phyloP scores from a whole-genome alignment of 1,140 invertebrate species.

The Zaprionus davidi region DNA sequence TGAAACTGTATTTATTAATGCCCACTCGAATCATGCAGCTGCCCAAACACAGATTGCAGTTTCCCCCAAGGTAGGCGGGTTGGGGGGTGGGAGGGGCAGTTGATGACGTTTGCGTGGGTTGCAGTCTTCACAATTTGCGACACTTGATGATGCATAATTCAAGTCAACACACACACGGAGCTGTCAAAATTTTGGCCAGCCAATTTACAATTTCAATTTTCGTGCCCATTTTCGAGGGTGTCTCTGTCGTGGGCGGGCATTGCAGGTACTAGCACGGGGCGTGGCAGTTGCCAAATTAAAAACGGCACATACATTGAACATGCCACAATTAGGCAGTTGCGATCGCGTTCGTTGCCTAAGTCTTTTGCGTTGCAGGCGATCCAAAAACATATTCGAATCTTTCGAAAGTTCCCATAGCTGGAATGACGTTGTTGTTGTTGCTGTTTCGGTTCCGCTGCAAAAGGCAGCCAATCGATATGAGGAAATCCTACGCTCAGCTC shows the following conservation, averaged over 20 bases:
- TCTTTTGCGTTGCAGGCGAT: conserved; percentile 56
- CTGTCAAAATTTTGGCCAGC: conserved; percentile 36
- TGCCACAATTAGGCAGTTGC: conserved; percentile 32
- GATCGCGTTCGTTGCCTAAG: conserved; percentile 61
- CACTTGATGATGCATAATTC: conserved; percentile 47
- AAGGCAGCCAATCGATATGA: conserved; percentile 46
- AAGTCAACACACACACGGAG: conserved; percentile 30
- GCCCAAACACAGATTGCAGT: conserved; percentile 16
- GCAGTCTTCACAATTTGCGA: conserved; percentile 30
- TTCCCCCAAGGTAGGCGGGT: neutral
- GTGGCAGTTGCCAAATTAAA: conserved; percentile 33
- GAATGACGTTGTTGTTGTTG: neutral
- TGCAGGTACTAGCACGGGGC: conserved; percentile 10
- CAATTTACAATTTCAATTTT: conserved; percentile 46
- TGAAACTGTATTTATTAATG: neutral
- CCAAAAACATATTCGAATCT: conserved; percentile 20
- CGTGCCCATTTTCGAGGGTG: conserved; percentile 27
- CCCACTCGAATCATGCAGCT: conserved; percentile 13
- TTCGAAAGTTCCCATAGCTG: conserved; percentile 30
- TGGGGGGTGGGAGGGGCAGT: neutral
- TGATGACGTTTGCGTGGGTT: conserved; percentile 30
- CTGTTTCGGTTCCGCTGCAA: conserved; percentile 35
- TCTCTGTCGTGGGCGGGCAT: conserved; percentile 8
- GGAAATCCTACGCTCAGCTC: conserved; percentile 41
- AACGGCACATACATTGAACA: conserved; percentile 11